phyloP scores from a whole-genome alignment of 2,797 vertebrate species.

The Xenops minutus region DNA sequence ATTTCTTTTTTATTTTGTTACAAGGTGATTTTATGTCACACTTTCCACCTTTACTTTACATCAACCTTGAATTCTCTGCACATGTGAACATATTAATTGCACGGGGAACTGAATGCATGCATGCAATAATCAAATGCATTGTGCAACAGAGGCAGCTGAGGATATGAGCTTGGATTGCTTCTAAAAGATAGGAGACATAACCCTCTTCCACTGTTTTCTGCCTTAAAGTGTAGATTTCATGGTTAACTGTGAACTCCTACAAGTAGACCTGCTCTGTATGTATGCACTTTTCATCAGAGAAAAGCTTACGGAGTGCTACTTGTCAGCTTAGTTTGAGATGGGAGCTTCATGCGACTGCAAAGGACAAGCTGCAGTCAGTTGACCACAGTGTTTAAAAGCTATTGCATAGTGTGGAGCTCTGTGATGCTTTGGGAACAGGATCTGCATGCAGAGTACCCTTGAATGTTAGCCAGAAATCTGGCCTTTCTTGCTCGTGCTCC shows the following conservation, averaged over 20 bases:
- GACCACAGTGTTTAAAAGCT: not conserved
- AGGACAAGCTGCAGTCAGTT: not conserved
- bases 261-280: accelerated
- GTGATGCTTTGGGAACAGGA: not conserved
- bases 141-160: not conserved
- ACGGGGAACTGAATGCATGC: not conserved
- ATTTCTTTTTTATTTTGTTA: not conserved
- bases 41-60: not conserved
- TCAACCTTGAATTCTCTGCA: not conserved
- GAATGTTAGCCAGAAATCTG: not conserved
- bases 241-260: not conserved
- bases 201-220: not conserved
- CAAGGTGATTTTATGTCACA: not conserved
- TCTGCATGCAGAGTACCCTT: not conserved
- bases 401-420: not conserved
- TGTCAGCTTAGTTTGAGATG: not conserved
- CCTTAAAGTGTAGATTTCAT: not conserved
- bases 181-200: not conserved
- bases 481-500: accelerated
- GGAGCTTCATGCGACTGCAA: not conserved
- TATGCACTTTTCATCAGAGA: not conserved
- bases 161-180: not conserved
- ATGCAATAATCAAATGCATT: not conserved
- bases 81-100: not conserved
- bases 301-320: not conserved